Conservation (phyloP, 2,797 vertebrate genomes). For the Galaxias olidus region DNA sequence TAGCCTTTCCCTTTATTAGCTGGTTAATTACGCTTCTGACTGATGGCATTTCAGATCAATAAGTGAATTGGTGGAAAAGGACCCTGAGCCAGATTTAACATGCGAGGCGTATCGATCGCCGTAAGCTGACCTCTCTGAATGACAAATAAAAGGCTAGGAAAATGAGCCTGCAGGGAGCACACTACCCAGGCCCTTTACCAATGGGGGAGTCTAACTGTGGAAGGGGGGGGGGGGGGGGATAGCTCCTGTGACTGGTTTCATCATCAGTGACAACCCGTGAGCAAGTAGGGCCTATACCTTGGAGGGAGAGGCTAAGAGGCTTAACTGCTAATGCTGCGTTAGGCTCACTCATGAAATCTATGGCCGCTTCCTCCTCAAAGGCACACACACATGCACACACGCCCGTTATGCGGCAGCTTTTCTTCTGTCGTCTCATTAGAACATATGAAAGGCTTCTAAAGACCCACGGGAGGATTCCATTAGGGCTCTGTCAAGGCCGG, state of each 20-base stretch:
- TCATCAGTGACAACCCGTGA: conserved; percentile 52
- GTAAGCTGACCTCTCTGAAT: conserved; percentile 45
- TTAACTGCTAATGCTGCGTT: conserved; percentile 51
- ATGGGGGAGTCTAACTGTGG: conserved; percentile 28
- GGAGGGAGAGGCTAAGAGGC: conserved; percentile 48
- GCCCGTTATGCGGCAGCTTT: conserved; percentile 41
- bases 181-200: conserved; percentile 37
- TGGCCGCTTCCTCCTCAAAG: conserved; percentile 7
- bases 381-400: not conserved
- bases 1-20: conserved; percentile 71
- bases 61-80: conserved; percentile 65
- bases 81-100: conserved; percentile 68
- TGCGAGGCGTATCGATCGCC: conserved; percentile 54
- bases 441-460: conserved; percentile 67
- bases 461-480: conserved; percentile 65
- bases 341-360: conserved; percentile 15
- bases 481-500: conserved; percentile 61
- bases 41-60: conserved; percentile 71
- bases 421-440: conserved; percentile 63
- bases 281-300: conserved; percentile 26
- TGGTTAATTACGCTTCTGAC: conserved; percentile 72
- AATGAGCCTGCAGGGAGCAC: conserved; percentile 29
- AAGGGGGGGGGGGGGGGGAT: conserved; percentile 49
- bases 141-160: conserved; percentile 42
- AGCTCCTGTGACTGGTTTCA: conserved; percentile 45